phyloP scores from a whole-genome alignment of 2,888 invertebrate species.

The Lasioglossum villosulum region DNA sequence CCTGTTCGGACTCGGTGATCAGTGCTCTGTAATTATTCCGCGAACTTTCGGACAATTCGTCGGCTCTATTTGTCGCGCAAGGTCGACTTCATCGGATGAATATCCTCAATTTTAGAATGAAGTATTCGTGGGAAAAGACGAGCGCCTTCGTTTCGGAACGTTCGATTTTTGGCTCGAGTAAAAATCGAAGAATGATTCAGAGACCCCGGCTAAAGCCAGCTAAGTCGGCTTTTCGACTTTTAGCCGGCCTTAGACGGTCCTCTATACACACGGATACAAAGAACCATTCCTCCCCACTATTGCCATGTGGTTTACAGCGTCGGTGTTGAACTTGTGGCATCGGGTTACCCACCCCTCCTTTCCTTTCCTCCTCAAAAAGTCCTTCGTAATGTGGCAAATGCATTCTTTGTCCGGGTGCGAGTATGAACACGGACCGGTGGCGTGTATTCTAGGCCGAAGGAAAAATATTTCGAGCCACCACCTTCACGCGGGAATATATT shows the following conservation, averaged over 20 bases:
- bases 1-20: background rate
- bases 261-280: conserved; percentile 30
- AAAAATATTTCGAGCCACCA: conserved; percentile 15
- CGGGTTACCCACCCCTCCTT: conserved; percentile 73
- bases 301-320: conserved; percentile 62
- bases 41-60: background rate
- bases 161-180: background rate
- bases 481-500: background rate
- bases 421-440: conserved; percentile 17
- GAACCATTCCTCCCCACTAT: conserved; percentile 37
- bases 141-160: background rate
- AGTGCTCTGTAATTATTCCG: background rate
- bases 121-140: background rate
- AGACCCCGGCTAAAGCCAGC: background rate
- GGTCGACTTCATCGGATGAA: no score
- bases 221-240: conserved; percentile 45
- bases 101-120: background rate
- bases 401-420: conserved; percentile 64
- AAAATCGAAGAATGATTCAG: conserved; percentile 2
- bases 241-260: background rate
- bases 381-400: conserved; percentile 73
- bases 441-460: conserved; percentile 27
- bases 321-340: conserved; percentile 70
- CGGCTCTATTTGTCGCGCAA: background rate
- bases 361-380: conserved; percentile 56